Base-by-base conservation (phyloP, 2,113 vertebrate genomes). In the Gymnocephalus cernua region DNA sequence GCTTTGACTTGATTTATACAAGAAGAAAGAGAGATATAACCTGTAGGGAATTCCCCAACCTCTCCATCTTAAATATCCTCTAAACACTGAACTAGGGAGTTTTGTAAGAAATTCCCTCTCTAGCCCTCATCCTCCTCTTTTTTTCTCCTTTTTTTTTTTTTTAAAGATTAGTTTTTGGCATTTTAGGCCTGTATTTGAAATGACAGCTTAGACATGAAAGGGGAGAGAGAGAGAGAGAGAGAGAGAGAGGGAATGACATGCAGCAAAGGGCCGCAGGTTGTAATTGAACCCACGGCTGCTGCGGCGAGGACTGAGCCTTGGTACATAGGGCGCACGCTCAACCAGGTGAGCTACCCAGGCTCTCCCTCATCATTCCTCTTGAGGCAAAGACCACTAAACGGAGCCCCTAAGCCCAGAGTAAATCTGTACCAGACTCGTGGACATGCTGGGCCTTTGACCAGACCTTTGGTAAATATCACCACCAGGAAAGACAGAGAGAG, bases 381-480 rank as follows among this genome's bases (percentile, higher is more conserved):
- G 74, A 51, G 48, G 80, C 50, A 76, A 59, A 77, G 70, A 83
- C 56, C 21, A 3, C 64, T 69, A 57, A 83, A 79, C 56, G 83
- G 45, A 77, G 59, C 73, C 23, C 27, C 21, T 51, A 57, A 86
- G 32, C 71, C 64, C 51, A 9, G 29, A 73, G 70, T 66, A 82
- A 86, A 86, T 88, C 70, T 68, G 77, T 78, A 87, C 67, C 78
- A 83, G 56, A 84, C 53, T 70, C 57, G 74, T 50, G 65, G 76
- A 85, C 62, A 82, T 47, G 12, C 74, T 50, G 65, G 32, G 29
- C 23, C 27, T 81, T 80, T 69, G 81, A 80, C 78, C 85, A 83
- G 72, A 87, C 74, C 13, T 79, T 84, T 79, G 47, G 79, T 85
- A 86, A 89, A 87, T 75, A 89, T 77, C 75, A 25, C 66, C 65